A percentile compares a stretch with the other conserved stretches of the same genome.
Evolutionary conservation across 2,113 vertebrate species (phyloP).

Genomic region (Gallinago paraguaiae): DNA sequence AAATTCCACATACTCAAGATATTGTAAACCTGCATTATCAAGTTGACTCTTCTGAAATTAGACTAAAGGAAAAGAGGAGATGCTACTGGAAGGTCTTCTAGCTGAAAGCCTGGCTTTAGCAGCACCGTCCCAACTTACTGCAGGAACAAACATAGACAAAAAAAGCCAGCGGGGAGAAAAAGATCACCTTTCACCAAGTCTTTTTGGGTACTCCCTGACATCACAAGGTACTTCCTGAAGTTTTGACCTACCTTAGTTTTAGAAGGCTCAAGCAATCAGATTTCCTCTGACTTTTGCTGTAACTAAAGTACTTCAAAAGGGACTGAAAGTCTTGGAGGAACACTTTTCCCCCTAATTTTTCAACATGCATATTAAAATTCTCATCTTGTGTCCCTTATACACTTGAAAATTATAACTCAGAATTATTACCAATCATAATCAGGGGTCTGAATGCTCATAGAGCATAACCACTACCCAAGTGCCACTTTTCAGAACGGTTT

Average conservation of each 20-base stretch:
- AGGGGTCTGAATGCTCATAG: not conserved
- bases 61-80: not conserved
- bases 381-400: not conserved
- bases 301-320: not conserved
- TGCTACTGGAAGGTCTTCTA: not conserved
- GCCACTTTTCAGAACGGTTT: not conserved
- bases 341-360: not conserved
- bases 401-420: not conserved
- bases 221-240: not conserved
- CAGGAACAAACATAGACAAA: not conserved
- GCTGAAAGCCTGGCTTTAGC: not conserved
- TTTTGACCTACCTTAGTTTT: not conserved
- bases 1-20: not conserved
- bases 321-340: not conserved
- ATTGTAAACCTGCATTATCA: not conserved
- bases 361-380: not conserved
- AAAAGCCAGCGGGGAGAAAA: not conserved
- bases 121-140: not conserved
- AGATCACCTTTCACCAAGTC: not conserved
- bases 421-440: not conserved
- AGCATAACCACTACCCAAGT: not conserved
- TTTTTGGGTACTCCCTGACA: not conserved
- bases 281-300: not conserved
- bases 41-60: not conserved
- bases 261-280: not conserved